phyloP scores from a whole-genome alignment of 2,888 invertebrate genomes.

The Nysson spinosus region DNA sequence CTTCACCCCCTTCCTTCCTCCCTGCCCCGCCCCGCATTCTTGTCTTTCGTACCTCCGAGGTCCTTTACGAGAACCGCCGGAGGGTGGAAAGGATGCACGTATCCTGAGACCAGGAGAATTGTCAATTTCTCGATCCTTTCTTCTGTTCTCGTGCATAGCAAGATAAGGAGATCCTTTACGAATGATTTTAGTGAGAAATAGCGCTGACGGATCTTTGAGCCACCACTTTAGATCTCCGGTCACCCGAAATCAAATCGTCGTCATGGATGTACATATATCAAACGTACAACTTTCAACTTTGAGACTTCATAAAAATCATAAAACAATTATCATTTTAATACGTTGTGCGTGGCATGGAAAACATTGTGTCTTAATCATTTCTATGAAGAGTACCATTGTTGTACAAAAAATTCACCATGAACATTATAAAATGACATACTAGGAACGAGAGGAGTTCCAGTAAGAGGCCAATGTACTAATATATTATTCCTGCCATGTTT shows the following conservation, averaged over 20 bases:
- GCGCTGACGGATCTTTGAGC: constrained; percentile 49
- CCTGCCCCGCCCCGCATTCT: not conserved
- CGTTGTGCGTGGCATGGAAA: too few relatives aligned
- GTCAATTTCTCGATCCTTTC: constrained; percentile 42
- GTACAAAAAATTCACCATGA: too few relatives aligned
- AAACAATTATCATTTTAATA: too few relatives aligned
- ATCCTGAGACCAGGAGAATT: constrained; percentile 40
- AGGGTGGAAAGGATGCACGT: constrained; percentile 1
- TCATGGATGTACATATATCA: too few relatives aligned
- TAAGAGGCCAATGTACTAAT: too few relatives aligned
- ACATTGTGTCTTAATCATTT: too few relatives aligned
- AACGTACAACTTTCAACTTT: too few relatives aligned
- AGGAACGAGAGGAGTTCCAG: too few relatives aligned
- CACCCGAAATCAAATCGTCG: constrained; percentile 46
- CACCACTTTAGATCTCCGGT: constrained; percentile 42
- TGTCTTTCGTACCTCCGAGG: not conserved
- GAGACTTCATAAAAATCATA: too few relatives aligned
- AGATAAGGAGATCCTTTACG: constrained; percentile 54
- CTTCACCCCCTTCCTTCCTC: not conserved
- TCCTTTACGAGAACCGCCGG: constrained; percentile 23
- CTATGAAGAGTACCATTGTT: too few relatives aligned
- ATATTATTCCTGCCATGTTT: too few relatives aligned
- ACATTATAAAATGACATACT: too few relatives aligned
- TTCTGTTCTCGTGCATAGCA: constrained; percentile 48
- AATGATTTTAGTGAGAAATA: constrained; percentile 62